Base-by-base conservation (phyloP, 2,888 invertebrate species). In the Agrotis ipsilon region DNA sequence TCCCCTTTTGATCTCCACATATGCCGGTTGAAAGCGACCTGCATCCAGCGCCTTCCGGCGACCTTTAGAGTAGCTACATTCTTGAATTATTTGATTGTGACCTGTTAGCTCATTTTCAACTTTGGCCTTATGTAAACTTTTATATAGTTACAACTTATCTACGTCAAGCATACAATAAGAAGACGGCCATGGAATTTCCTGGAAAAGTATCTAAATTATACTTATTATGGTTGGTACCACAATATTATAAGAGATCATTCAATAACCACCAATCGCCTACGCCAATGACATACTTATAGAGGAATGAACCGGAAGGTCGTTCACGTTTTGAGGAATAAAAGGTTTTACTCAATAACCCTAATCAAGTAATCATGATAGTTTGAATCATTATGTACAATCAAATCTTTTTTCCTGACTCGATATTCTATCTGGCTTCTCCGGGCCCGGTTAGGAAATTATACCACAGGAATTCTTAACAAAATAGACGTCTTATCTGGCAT, bases 311-410 rank as follows among this genome's bases (percentile, higher is more conserved):
- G 14, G 21, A 54, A 46, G 21, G 19, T 49, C 24, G 13, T 60
- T 65, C n/a, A 27, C 65, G 39, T 45, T 67, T 66, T 68, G n/a
- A 39, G 24, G 13, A 39, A 62, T 39, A 52, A 79, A 65, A 60
- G 46, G n/a, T 24, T 45, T 27, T 24, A 55, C 32, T 64, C 58
- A 75, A 66, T 61, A 59, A 63, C 13, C 18, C 27, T 13, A 71
- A 75, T 80, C 52, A 68, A 57, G 62, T 60, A 57, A 65, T 55
- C 24, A 63, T 65, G 45, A 68, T 59, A 32, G n/a, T 18, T n/a
- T 11, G 39, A 9, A 39, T 39, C 39, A 68, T 58, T 51, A 62
- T 27, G 18, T 24, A 11, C 24, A 27, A 52, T 27, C 18, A 18
- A 52, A 52, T 18, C 3, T 18, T 52, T 52, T 24, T 11, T 32